Evolutionary conservation across 2,113 vertebrate species (phyloP).

Genomic region (Dipodomys stephensi): DNA sequence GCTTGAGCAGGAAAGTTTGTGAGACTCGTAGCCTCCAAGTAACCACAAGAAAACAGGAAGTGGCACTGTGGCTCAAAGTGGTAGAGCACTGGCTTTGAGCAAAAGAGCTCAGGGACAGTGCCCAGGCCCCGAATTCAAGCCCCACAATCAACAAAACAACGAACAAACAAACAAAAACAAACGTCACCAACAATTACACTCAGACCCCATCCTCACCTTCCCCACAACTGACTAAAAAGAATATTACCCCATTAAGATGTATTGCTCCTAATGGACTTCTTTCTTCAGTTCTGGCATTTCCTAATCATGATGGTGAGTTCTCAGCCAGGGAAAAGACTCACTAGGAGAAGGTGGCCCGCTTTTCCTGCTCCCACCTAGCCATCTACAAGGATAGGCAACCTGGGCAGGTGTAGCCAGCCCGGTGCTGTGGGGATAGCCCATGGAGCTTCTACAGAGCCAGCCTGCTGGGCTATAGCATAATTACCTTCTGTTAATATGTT

Average conservation of each 20-base stretch:
- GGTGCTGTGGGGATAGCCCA: neutral
- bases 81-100: no score
- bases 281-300: neutral
- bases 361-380: neutral
- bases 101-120: no score
- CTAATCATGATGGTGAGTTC: neutral
- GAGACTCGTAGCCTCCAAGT: no score
- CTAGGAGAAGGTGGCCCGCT: neutral
- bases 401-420: no score
- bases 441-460: conserved; percentile 61
- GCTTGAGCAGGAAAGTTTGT: no score
- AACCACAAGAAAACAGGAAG: no score
- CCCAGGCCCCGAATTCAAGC: no score
- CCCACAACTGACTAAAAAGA: neutral
- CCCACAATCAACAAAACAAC: no score
- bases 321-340: neutral
- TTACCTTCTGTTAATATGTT: conserved; percentile 84
- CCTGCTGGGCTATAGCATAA: conserved; percentile 71
- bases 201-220: neutral
- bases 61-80: no score
- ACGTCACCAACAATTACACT: neutral
- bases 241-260: neutral
- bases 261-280: neutral
- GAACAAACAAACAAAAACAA: no score
- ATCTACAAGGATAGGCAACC: neutral